Percentiles rank a stretch among this genome's conserved stretches.
These are phyloP conservation scores for Cnemophilus loriae DNA, from an alignment of 2,113 vertebrate genomes.

Conservation along the genomic window DNA sequence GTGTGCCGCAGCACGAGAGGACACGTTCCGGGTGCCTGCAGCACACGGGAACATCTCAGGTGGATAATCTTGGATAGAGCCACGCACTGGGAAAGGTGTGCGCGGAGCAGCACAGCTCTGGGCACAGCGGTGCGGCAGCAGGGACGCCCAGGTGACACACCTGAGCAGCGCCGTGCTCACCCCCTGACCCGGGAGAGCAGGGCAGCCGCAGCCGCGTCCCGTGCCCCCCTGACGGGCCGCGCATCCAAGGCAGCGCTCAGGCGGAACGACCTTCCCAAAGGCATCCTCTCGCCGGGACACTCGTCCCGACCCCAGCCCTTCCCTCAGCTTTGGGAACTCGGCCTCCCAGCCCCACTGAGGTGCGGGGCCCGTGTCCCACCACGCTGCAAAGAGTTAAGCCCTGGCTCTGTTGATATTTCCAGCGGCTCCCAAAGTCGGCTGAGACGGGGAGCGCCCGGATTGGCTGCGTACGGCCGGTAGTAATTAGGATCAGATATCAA, in stretches of 20 bases:
- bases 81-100: fast-evolving
- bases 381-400: slow-evolving; percentile 66
- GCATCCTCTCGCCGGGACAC: fast-evolving
- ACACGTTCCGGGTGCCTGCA: fast-evolving
- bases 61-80: fast-evolving
- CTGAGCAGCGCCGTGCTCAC: background rate
- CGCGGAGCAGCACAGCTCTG: background rate
- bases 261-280: fast-evolving
- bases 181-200: fast-evolving
- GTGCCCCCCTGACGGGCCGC: fast-evolving
- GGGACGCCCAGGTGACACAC: background rate
- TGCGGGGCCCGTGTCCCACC: background rate
- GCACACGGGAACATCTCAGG: fast-evolving
- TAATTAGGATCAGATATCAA: slow-evolving; percentile 80
- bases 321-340: fast-evolving
- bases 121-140: fast-evolving
- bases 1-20: background rate
- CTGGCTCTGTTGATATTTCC: slow-evolving; percentile 13
- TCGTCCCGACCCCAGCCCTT: background rate
- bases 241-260: fast-evolving
- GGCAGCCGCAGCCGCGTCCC: fast-evolving
- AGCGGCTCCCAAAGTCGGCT: slow-evolving; percentile 19
- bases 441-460: slow-evolving; percentile 60
- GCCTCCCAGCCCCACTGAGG: background rate
- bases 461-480: slow-evolving; percentile 75